Evolutionary conservation across 2,797 vertebrate species (phyloP), one percentile per base, ranked within the genome.

Genomic region (Mallotus villosus): DNA sequence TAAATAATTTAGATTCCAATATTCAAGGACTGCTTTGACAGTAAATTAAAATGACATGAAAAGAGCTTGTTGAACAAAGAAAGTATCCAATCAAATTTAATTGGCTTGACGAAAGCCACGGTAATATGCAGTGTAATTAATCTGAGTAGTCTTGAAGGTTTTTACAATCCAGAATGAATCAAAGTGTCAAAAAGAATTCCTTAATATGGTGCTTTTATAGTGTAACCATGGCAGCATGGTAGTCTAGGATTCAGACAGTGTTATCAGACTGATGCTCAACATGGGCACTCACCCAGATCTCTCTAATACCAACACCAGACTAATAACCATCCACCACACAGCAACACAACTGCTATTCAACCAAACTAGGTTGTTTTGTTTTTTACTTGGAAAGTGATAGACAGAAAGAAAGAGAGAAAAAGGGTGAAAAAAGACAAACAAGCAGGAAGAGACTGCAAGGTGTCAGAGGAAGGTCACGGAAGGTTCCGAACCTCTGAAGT

Each of bases 71-170:
- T 97, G 94, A 96, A 97, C 97, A 96, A 97, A 96, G 94, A 94
- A 97, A 97, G 95, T 97, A 96, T 96, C 95, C 95, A 97, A 97
- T 98, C 95, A 97, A 95, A 95, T 97, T 95, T 97, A 97, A 98
- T 97, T 98, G 95, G 95, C 95, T 95, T 95, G 95, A 96, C 94
- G 94, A 92, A 95, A 94, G 95, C 95, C 92, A 93, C 93, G 93
- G 93, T 97, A 97, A 97, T 96, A 94, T 95, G 95, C 95, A 95
- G 94, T 94, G 95, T 96, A 96, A 97, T 98, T 97, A 97, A 96
- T 95, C 94, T 85, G 87, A 95, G 95, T 97, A 95, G 95, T 97
- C 94, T 96, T 93, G 90, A 91, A 95, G 93, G 37, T 79, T 91
- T 94, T 95, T 95, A 94, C 94, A 93, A 93, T 90, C 90, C 89